Percentiles rank a stretch among this genome's conserved stretches.
phyloP scores from a whole-genome alignment of 2,113 vertebrate genomes.

The Sphyrna mokarran region DNA sequence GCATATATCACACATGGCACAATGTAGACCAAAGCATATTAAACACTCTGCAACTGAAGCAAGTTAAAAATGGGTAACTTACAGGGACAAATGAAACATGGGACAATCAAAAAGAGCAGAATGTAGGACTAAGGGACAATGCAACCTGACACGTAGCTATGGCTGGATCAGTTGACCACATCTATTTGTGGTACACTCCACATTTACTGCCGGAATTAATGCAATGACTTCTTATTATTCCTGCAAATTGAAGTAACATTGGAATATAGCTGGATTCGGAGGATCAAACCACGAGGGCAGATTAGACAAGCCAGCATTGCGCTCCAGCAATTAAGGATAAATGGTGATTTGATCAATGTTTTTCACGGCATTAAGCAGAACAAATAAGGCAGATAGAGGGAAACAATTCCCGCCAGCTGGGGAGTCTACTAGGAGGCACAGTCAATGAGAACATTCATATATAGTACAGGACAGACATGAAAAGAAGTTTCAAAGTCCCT shows the following conservation, averaged over 20 bases:
- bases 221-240: background rate
- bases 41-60: background rate
- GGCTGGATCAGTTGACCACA: background rate
- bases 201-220: background rate
- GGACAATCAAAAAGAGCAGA: no score
- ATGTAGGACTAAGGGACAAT: background rate
- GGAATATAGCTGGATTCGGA: no score
- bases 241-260: background rate
- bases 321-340: no score
- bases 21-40: background rate
- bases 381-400: no score
- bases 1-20: no score
- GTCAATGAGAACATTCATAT: background rate
- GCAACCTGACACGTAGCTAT: background rate
- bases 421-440: background rate
- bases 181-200: background rate
- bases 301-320: no score
- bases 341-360: no score
- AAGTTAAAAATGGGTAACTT: no score
- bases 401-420: background rate
- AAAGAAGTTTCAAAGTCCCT: background rate
- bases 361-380: no score
- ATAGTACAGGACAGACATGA: background rate
- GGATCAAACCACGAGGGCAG: no score
- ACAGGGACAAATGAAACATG: no score